phyloP scores from a whole-genome alignment of 2,113 vertebrate species.

The Thinocorus orbignyianus region DNA sequence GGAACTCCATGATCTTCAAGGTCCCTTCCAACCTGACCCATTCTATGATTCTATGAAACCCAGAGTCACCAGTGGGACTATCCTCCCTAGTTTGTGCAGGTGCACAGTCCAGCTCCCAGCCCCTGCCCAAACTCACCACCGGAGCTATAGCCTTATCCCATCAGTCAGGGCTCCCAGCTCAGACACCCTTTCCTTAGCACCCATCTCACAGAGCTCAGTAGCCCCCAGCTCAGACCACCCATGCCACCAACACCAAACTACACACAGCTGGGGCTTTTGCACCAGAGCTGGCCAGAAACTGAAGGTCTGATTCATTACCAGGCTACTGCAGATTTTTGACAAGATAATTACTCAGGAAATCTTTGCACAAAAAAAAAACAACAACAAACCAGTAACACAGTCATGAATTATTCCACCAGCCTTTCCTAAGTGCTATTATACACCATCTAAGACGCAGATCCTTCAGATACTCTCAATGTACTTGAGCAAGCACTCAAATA shows the following conservation, averaged over 20 bases:
- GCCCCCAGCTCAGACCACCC: too few species aligned
- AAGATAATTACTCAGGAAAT: background rate
- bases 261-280: background rate
- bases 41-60: too few species aligned
- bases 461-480: background rate
- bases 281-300: background rate
- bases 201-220: background rate
- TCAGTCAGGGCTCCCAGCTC: background rate
- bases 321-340: background rate
- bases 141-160: background rate
- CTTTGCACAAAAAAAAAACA: background rate
- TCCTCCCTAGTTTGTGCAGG: rapidly evolving
- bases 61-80: background rate
- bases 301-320: background rate
- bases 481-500: background rate
- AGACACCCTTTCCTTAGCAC: background rate
- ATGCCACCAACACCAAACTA: background rate
- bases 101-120: background rate
- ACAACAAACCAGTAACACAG: background rate
- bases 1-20: too few species aligned
- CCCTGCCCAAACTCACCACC: rapidly evolving
- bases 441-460: background rate
- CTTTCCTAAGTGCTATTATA: background rate
- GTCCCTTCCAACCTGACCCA: too few species aligned
- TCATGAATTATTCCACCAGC: background rate